A percentile compares a stretch with the other conserved stretches of the same genome.
These are phyloP conservation scores for Plebejus anna DNA, from an alignment of 2,888 invertebrate genomes.

Conservation along the genomic window DNA sequence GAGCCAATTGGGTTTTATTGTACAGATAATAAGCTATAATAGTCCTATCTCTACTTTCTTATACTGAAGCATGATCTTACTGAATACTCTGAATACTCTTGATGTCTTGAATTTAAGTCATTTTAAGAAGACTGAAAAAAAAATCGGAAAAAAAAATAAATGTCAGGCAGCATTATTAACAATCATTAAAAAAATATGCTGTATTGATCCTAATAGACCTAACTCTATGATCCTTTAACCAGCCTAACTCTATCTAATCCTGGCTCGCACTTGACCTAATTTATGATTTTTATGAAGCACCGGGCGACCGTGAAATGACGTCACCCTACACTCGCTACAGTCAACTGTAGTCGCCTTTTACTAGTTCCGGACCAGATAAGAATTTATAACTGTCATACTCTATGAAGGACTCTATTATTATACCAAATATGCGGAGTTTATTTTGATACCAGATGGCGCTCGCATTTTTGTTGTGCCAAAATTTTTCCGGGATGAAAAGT, in stretches of 20 bases:
- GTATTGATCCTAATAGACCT: no score
- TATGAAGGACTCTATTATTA: not conserved
- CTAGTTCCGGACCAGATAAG: conserved; percentile 15
- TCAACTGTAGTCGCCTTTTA: conserved; percentile 4
- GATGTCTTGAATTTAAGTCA: not conserved
- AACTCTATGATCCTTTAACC: no score
- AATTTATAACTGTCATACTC: not conserved
- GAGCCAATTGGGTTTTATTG: conserved; percentile 11
- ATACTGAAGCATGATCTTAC: not conserved
- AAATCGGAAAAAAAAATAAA: no score
- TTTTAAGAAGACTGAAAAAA: no score
- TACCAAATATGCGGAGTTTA: not conserved
- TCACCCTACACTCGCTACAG: conserved; percentile 1
- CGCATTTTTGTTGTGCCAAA: no score
- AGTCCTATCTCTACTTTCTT: not conserved
- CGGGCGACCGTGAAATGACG: not conserved
- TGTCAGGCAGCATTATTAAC: no score
- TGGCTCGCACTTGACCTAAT: conserved; percentile 3
- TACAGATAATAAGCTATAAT: not conserved
- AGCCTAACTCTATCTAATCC: not conserved
- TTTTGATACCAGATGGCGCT: no score
- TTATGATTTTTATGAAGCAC: not conserved
- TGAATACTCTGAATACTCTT: no score
- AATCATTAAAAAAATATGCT: no score
- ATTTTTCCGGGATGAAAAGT: no score